phyloP scores from a whole-genome alignment of 2,797 vertebrate genomes.

The Buceros bicornis region DNA sequence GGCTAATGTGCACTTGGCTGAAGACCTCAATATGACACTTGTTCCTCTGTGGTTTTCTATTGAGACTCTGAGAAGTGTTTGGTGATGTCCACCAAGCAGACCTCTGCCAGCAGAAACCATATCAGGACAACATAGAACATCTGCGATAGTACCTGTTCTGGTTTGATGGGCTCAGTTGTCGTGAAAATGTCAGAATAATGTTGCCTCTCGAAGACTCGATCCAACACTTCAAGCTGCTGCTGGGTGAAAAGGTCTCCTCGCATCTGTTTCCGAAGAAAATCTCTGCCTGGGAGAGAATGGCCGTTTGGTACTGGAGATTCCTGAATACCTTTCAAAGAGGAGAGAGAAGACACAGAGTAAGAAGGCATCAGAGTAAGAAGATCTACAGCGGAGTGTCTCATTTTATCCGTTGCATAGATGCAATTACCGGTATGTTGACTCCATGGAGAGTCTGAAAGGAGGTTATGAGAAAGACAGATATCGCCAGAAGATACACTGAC shows the following conservation, averaged over 20 bases:
- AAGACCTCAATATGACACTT: background rate
- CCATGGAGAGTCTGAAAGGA: background rate
- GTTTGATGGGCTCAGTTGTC: constrained; percentile 91
- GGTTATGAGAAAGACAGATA: background rate
- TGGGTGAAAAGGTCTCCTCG: constrained; percentile 97
- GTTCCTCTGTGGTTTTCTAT: background rate
- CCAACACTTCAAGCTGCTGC: constrained; percentile 98
- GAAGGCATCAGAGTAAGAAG: background rate
- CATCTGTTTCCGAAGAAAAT: constrained; percentile 99
- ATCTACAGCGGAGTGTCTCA: background rate
- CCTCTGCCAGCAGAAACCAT: background rate
- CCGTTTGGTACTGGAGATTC: constrained; percentile 96
- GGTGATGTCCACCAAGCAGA: background rate
- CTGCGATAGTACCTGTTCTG: constrained; percentile 85
- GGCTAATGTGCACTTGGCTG: background rate
- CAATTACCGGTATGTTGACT: background rate
- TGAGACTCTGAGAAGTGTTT: background rate
- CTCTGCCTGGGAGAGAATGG: constrained; percentile 93
- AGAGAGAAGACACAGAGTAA: constrained; percentile 51
- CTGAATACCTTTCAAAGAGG: constrained; percentile 87
- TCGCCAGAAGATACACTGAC: background rate
- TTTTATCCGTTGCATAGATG: background rate
- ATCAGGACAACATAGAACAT: background rate
- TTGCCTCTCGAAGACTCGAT: constrained; percentile 95
- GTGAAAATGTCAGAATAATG: constrained; percentile 93